Conservation (phyloP, 2,113 vertebrate genomes). For the Equus przewalskii region DNA sequence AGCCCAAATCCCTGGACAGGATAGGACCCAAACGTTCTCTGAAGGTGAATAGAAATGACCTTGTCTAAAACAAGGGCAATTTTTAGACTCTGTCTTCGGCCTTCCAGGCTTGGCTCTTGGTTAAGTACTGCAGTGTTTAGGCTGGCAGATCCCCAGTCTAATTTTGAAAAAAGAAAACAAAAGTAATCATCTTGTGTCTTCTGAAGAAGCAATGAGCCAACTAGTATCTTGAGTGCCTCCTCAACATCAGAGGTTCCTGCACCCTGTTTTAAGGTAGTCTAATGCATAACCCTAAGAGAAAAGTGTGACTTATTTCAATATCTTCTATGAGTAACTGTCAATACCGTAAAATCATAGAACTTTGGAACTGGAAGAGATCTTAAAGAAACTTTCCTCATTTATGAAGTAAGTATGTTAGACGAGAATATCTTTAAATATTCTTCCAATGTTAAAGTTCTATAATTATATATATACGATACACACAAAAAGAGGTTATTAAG, state of each 20-base stretch:
- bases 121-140: slow-evolving; percentile 11
- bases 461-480: background rate
- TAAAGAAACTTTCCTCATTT: background rate
- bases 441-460: background rate
- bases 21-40: background rate
- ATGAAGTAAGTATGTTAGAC: background rate
- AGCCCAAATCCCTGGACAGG: background rate
- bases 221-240: background rate
- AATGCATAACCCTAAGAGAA: background rate
- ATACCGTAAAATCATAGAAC: background rate
- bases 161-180: background rate
- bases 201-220: background rate
- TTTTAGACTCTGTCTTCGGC: background rate
- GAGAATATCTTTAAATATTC: slow-evolving; percentile 4
- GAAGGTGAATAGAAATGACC: background rate
- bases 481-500: background rate
- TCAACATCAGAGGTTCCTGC: background rate
- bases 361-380: background rate
- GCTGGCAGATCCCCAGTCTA: background rate
- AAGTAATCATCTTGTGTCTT: background rate
- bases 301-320: background rate
- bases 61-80: slow-evolving; percentile 33
- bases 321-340: background rate
- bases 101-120: background rate
- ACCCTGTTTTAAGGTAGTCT: background rate